phyloP scores from a whole-genome alignment of 2,888 invertebrate species.

The Beris chalybata region DNA sequence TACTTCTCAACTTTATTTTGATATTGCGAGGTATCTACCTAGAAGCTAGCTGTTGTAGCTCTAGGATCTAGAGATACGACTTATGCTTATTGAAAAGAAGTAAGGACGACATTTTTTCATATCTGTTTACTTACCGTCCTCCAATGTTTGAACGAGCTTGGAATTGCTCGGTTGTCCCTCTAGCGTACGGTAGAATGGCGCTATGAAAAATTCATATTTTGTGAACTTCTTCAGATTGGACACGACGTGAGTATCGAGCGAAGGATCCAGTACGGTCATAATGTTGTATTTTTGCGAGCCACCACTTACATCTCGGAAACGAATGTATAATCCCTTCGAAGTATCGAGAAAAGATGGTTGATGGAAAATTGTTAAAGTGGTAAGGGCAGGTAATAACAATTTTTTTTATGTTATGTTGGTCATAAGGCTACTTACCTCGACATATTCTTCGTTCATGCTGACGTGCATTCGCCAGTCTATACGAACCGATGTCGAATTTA shows the following conservation, averaged over 20 bases:
- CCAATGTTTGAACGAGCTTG: conserved; percentile 79
- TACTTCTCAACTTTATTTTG: background rate
- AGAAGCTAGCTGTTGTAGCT: too few species aligned
- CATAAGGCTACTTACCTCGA: conserved; percentile 48
- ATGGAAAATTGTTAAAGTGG: background rate
- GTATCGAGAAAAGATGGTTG: background rate
- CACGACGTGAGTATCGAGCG: conserved; percentile 67
- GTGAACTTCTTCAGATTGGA: conserved; percentile 76
- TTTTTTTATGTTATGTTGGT: background rate
- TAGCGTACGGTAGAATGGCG: conserved; percentile 81
- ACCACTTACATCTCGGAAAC: conserved; percentile 66
- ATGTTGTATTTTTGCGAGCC: conserved; percentile 67
- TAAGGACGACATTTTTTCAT: conserved; percentile 3
- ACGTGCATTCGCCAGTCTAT: conserved; percentile 59
- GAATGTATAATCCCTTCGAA: conserved; percentile 65
- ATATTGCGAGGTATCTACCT: too few species aligned
- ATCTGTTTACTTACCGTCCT: conserved; percentile 66
- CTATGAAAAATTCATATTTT: conserved; percentile 84
- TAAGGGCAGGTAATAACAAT: conserved; percentile 23
- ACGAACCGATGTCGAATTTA: conserved; percentile 61
- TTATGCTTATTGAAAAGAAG: background rate
- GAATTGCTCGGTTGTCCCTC: conserved; percentile 94
- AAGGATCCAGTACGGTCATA: conserved; percentile 64
- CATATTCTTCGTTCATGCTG: conserved; percentile 54
- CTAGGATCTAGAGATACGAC: too few species aligned